Conservation (phyloP, 2,113 vertebrate genomes). For the Pachyramphus minor region DNA sequence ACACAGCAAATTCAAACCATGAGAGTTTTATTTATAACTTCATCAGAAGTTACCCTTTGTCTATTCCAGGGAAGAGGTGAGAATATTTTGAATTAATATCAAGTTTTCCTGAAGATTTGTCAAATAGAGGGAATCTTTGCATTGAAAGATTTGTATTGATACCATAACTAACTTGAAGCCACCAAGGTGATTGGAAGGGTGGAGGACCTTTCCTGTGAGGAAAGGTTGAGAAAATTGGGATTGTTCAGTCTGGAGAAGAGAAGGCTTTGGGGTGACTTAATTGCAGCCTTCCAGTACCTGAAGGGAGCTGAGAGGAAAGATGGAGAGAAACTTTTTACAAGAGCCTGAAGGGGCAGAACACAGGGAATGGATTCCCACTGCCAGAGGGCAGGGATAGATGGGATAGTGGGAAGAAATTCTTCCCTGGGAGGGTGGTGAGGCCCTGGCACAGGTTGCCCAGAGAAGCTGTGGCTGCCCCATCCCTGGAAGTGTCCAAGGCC, state of each 20-base stretch:
- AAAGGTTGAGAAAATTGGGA: neutral
- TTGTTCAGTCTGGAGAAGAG: neutral
- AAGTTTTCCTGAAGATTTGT: neutral
- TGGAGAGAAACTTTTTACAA: no score
- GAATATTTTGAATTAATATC: neutral
- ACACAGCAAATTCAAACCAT: neutral
- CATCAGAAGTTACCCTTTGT: neutral
- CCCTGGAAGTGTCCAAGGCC: neutral
- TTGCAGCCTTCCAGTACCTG: neutral
- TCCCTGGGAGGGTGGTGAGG: accelerated
- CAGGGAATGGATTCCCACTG: neutral
- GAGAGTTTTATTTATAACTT: neutral
- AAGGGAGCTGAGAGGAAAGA: neutral
- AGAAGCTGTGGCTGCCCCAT: neutral
- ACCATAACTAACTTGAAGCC: neutral
- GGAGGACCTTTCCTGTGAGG: neutral
- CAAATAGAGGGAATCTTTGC: neutral
- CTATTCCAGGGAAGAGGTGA: neutral
- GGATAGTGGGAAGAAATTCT: accelerated
- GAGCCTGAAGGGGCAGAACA: neutral
- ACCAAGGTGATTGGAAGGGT: neutral
- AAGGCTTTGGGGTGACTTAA: neutral
- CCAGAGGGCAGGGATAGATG: accelerated
- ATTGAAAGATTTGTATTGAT: neutral
- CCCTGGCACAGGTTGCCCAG: accelerated